Base-by-base conservation (phyloP, 1,140 invertebrate species). In the Trichoplusia ni region DNA sequence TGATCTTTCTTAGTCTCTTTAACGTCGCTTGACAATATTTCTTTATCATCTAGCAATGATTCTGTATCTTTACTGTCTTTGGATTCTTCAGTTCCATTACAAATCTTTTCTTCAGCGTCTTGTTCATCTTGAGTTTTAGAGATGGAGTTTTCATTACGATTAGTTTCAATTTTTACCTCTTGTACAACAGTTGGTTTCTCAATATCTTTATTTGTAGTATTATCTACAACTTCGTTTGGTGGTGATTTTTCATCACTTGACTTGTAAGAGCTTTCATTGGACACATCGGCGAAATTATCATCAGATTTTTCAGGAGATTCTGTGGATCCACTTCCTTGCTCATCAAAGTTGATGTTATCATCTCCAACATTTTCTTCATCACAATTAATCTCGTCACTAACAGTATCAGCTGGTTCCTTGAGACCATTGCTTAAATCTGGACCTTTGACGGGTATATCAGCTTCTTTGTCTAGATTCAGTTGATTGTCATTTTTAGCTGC, bases 251-350 rank as follows among this genome's bases (percentile, higher is more conserved):
- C 81, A 16, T 80, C 78, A 51, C 40, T 66, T 21, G 71, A 77
- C 69, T 83, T 84, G 31, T 47, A 72, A 2, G 81, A 81, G 67
- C 84, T 86, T 53, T 81, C 84, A 65, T 80, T 88, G 7, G 86
- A 89, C 49, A 87, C 61, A 56, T 89, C 84, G 40, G 75, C 84
- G 60, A 88, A 89, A 49, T 89, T 82, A 44, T 89, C 86, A 65
- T 88, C 86, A 11, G 86, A 89, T 72, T 85, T 85, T 4, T 73
- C 80, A 21, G 84, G 80, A 27, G 85, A 90, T 67, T 75, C 79
- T 23, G 56, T 68, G 14, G 67, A 67, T 8, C 64, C 56, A 13
- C 54, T 71, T n/a, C 64, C 49, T 65, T 76, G 80, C 44, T 76
- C 70, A 49, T 76, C 75, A 25, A 29, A 54, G 27, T 13, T 46